These are phyloP conservation scores for Gymnogyps californianus DNA, from an alignment of 2,113 vertebrate species.

Conservation along the genomic window DNA sequence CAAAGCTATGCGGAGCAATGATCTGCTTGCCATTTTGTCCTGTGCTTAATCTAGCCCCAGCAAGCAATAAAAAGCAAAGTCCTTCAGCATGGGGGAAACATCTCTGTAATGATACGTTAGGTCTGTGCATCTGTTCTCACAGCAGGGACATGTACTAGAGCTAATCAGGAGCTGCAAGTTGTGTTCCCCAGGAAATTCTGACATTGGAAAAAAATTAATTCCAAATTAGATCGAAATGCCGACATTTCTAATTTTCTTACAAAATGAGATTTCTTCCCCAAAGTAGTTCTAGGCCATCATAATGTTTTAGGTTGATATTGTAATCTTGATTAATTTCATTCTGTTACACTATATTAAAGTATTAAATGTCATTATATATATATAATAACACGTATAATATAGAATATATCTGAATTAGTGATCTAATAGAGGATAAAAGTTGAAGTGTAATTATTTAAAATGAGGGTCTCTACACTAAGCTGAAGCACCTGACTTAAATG, in stretches of 20 bases:
- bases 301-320: slow-evolving; percentile 9
- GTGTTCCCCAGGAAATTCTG: slow-evolving; percentile 63
- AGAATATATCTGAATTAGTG: background rate
- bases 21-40: slow-evolving; percentile 57
- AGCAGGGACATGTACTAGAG: slow-evolving; percentile 57
- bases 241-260: slow-evolving; percentile 45
- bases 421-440: background rate
- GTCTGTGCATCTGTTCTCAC: slow-evolving; percentile 68
- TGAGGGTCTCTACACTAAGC: background rate
- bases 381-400: background rate
- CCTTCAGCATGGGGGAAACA: slow-evolving; percentile 67
- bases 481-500: background rate
- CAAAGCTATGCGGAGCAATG: background rate
- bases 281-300: slow-evolving; percentile 23
- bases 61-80: slow-evolving; percentile 65
- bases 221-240: slow-evolving; percentile 56
- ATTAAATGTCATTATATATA: slow-evolving; percentile 22
- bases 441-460: slow-evolving; percentile 6
- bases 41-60: slow-evolving; percentile 63
- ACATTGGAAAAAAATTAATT: slow-evolving; percentile 51
- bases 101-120: slow-evolving; percentile 54
- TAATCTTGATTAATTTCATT: background rate
- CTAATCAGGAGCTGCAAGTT: slow-evolving; percentile 65
- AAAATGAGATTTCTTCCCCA: slow-evolving; percentile 34
- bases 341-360: slow-evolving; percentile 14